phyloP scores from a whole-genome alignment of 2,797 vertebrate species.

The Squalus acanthias region DNA sequence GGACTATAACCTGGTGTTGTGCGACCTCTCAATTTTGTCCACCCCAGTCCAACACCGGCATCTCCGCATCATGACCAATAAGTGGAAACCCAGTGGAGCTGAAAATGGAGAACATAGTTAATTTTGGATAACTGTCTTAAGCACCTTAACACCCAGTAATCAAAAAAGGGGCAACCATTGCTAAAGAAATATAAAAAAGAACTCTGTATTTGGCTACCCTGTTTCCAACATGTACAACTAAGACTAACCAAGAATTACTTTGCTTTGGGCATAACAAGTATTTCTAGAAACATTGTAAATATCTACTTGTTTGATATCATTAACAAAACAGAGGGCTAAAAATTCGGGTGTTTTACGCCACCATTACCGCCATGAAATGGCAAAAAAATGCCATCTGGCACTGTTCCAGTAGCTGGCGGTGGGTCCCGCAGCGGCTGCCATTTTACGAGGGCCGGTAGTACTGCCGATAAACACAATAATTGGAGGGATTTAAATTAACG shows the following conservation, averaged over 20 bases:
- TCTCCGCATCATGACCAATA: too few relatives aligned
- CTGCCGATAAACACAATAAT: too few relatives aligned
- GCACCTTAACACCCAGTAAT: background rate
- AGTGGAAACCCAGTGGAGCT: background rate
- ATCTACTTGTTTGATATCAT: background rate
- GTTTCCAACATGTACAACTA: background rate
- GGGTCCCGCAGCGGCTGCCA: too few relatives aligned
- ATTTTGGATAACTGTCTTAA: background rate
- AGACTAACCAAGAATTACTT: background rate
- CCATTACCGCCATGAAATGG: too few relatives aligned
- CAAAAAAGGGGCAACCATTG: background rate
- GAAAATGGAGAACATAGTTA: background rate
- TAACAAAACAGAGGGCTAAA: background rate
- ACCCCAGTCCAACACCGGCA: too few relatives aligned
- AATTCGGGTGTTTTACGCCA: too few relatives aligned
- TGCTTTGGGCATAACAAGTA: background rate
- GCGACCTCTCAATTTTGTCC: too few relatives aligned
- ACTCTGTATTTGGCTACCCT: background rate
- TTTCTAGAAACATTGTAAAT: background rate
- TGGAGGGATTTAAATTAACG: too few relatives aligned
- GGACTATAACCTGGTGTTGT: too few relatives aligned
- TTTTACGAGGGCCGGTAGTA: too few relatives aligned
- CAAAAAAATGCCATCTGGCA: too few relatives aligned
- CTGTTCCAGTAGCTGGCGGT: too few relatives aligned
- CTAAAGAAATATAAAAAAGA: background rate